A percentile compares a stretch with the other conserved stretches of the same genome.
Evolutionary conservation across 2,113 vertebrate genomes (phyloP).

Genomic region (Vidua macroura): DNA sequence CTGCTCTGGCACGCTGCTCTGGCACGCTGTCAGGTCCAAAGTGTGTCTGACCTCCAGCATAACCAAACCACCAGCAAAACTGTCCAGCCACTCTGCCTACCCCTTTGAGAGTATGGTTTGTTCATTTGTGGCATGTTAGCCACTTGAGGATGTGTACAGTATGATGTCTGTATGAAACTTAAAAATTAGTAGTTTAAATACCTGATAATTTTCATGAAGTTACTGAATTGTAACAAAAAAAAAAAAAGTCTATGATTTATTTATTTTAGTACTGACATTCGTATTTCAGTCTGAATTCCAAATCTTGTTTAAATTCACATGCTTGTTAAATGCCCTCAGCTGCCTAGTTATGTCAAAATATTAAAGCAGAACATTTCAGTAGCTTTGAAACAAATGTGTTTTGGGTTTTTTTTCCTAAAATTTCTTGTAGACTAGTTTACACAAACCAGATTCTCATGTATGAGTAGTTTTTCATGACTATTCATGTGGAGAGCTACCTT

Average conservation of each 20-base stretch:
- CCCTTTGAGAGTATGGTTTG: neutral
- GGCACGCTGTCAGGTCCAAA: rapidly evolving
- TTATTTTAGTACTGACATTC: neutral
- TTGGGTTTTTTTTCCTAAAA: neutral
- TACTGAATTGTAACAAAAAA: neutral
- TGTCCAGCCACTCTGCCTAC: neutral
- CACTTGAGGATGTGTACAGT: neutral
- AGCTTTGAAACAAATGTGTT: neutral
- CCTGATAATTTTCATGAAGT: neutral
- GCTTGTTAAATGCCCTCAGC: neutral
- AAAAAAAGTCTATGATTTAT: neutral
- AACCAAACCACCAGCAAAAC: neutral
- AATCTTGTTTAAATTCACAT: neutral
- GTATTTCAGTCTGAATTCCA: neutral
- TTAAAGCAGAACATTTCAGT: neutral
- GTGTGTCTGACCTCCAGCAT: neutral
- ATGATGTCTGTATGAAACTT: neutral
- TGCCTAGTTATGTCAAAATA: neutral
- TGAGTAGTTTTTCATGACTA: neutral
- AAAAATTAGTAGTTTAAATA: neutral
- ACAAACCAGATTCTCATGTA: neutral
- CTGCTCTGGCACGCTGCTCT: neutral
- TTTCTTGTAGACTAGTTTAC: neutral
- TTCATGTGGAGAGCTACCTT: neutral
- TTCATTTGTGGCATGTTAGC: neutral